These are phyloP conservation scores for Nycteola revayana DNA, from an alignment of 2,888 invertebrate species.

Conservation along the genomic window DNA sequence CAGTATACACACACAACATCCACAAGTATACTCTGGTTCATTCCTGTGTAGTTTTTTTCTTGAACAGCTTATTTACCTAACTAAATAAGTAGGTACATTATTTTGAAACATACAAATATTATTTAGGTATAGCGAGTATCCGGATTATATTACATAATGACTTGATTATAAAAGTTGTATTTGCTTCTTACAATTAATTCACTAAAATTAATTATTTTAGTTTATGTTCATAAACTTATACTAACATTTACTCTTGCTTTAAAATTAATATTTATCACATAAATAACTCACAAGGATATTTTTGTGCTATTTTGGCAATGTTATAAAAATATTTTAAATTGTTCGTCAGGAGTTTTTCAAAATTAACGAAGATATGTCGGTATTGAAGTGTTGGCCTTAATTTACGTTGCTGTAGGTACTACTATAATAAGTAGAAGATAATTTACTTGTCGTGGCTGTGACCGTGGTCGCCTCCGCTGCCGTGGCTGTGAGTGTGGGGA, in stretches of 20 bases:
- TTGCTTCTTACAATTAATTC: slow-evolving; percentile 12
- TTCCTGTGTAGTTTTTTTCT: too few species aligned
- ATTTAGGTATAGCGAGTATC: too few species aligned
- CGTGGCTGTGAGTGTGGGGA: slow-evolving; percentile 58
- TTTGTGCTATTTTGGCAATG: slow-evolving; percentile 23
- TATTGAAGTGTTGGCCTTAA: background rate
- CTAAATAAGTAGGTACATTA: too few species aligned
- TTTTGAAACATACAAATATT: too few species aligned
- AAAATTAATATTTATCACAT: slow-evolving; percentile 6
- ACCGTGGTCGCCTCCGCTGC: slow-evolving; percentile 31
- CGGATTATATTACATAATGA: background rate
- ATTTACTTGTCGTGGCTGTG: slow-evolving; percentile 39
- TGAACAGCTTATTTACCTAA: too few species aligned
- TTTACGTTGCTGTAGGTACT: background rate
- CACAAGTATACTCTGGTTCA: too few species aligned
- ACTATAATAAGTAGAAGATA: slow-evolving; percentile 11
- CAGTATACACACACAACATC: too few species aligned
- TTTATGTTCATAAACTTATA: background rate
- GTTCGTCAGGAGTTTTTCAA: too few species aligned
- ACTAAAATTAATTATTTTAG: too few species aligned
- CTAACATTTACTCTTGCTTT: slow-evolving; percentile 1
- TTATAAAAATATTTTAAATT: too few species aligned
- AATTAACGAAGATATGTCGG: background rate
- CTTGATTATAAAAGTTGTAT: slow-evolving; percentile 4
- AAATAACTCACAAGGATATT: slow-evolving; percentile 20